phyloP scores from a whole-genome alignment of 2,113 vertebrate species.

The Podarcis muralis region DNA sequence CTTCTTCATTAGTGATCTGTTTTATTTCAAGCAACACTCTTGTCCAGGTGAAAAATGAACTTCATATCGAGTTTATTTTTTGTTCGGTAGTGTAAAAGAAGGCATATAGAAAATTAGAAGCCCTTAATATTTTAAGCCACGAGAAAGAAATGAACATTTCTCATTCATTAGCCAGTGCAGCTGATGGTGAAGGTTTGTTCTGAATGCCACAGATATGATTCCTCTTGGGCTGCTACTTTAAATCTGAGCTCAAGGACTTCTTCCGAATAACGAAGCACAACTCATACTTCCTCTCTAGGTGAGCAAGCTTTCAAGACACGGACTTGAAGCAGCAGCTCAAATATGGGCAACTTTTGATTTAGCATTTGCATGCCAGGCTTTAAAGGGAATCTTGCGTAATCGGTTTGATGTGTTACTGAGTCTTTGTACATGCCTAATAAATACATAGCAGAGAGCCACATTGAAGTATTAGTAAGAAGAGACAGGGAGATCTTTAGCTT shows the following conservation, averaged over 20 bases:
- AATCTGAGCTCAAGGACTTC: constrained; percentile 43
- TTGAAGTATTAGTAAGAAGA: constrained; percentile 70
- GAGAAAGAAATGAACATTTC: constrained; percentile 31
- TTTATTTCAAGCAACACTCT: constrained; percentile 38
- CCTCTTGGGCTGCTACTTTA: constrained; percentile 45
- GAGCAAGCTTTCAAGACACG: constrained; percentile 57
- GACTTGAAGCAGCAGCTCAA: constrained; percentile 54
- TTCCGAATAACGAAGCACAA: constrained; percentile 56
- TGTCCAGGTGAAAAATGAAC: constrained; percentile 47
- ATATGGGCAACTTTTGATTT: constrained; percentile 60
- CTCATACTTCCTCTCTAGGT: constrained; percentile 33
- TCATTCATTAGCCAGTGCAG: constrained; percentile 36
- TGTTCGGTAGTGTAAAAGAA: constrained; percentile 16
- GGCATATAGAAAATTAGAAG: constrained; percentile 16
- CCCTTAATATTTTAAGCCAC: constrained; percentile 49
- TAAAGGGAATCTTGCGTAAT: constrained; percentile 63
- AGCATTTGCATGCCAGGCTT: constrained; percentile 59
- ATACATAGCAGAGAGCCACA: constrained; percentile 64
- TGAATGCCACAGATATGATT: constrained; percentile 28
- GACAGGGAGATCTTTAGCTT: constrained; percentile 70
- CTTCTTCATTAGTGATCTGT: constrained; percentile 33
- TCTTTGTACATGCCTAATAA: constrained; percentile 65
- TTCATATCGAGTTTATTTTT: constrained; percentile 1
- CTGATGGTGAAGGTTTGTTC: background rate
- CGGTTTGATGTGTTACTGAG: constrained; percentile 63